These are phyloP conservation scores for Urocolius indicus DNA, from an alignment of 2,113 vertebrate species.

Conservation along the genomic window DNA sequence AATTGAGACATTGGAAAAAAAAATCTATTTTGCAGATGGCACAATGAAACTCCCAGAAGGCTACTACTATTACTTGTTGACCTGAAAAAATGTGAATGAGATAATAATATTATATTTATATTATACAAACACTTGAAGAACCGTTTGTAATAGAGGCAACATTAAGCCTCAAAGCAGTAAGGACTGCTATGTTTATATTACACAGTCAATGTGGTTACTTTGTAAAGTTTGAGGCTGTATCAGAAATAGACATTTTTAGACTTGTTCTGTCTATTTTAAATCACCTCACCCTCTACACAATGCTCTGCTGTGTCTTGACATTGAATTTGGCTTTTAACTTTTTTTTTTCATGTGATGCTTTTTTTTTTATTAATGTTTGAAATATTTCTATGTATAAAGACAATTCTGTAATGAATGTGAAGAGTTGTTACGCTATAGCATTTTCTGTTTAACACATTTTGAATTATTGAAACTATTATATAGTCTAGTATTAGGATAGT, in stretches of 20 bases:
- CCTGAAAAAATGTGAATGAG: not conserved
- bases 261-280: not conserved
- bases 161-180: not conserved
- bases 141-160: not conserved
- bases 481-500: not conserved
- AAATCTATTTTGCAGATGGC: not conserved
- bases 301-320: fast-evolving
- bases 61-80: not conserved
- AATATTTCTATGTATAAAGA: not conserved
- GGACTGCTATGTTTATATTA: not conserved
- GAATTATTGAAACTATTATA: not conserved
- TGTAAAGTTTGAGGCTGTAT: not conserved
- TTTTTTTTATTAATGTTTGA: not conserved
- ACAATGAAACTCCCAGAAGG: not conserved
- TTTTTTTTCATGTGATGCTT: not conserved
- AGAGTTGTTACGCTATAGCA: fast-evolving
- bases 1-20: not conserved
- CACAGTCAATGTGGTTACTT: not conserved
- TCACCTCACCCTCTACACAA: not conserved
- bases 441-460: not conserved
- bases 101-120: not conserved
- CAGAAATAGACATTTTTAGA: not conserved
- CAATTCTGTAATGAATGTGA: not conserved
- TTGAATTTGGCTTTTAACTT: not conserved
- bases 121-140: not conserved